These are phyloP conservation scores for Xylophagus ater DNA, from an alignment of 2,888 invertebrate genomes.

Conservation along the genomic window DNA sequence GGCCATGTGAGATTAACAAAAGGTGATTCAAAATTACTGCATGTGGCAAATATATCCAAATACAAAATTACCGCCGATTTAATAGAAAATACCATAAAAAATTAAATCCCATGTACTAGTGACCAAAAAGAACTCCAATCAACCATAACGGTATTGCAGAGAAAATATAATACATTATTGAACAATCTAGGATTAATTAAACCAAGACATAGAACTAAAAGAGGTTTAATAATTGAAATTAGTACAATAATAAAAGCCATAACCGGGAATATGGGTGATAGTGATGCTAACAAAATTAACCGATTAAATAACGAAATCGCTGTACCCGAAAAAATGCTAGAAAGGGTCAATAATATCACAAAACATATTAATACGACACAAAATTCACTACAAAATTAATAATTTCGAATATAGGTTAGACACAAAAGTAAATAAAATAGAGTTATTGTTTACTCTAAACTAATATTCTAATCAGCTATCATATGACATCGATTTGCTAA, in stretches of 20 bases:
- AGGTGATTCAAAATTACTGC: no score
- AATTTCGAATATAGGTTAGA: background rate
- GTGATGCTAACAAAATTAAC: background rate
- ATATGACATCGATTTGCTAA: slow-evolving; percentile 9
- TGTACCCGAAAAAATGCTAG: slow-evolving; percentile 6
- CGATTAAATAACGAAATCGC: background rate
- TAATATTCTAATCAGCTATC: slow-evolving; percentile 6
- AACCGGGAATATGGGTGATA: slow-evolving; percentile 4
- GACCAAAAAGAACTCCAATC: no score
- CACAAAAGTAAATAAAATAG: slow-evolving; percentile 1
- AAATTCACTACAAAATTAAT: slow-evolving; percentile 3
- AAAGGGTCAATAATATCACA: slow-evolving; percentile 4
- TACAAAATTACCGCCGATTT: no score
- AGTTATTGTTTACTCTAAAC: background rate
- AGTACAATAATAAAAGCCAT: slow-evolving; percentile 6
- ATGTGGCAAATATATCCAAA: no score
- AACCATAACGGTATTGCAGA: no score
- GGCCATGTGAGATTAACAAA: no score
- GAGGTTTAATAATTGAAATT: slow-evolving; percentile 8
- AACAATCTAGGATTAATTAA: background rate
- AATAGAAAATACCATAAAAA: no score
- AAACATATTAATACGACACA: slow-evolving; percentile 8
- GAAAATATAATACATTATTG: no score
- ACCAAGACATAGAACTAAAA: background rate
- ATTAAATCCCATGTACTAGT: no score